These are phyloP conservation scores for Gnathonemus longibarbis DNA, from an alignment of 2,113 vertebrate species.

Conservation along the genomic window DNA sequence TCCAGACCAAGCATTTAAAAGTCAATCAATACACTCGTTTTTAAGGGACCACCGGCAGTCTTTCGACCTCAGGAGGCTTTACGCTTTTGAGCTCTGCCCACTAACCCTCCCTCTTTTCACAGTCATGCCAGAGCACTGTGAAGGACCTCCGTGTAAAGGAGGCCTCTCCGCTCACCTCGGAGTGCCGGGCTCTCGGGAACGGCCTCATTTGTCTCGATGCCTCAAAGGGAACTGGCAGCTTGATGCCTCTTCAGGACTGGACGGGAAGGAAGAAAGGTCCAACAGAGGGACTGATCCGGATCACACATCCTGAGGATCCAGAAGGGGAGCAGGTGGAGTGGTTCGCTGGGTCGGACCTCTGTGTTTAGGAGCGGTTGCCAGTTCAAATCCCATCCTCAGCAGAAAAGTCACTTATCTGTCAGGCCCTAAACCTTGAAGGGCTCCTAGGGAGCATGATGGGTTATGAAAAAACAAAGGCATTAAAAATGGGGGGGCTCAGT, in stretches of 20 bases:
- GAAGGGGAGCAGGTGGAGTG: background rate
- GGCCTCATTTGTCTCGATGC: slow-evolving; percentile 43
- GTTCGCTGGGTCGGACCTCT: background rate
- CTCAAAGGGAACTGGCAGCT: slow-evolving; percentile 50
- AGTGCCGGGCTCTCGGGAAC: slow-evolving; percentile 45
- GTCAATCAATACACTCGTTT: background rate
- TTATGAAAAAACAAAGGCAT: background rate
- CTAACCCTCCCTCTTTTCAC: background rate
- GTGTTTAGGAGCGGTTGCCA: background rate
- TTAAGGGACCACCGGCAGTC: background rate
- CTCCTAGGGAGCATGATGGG: background rate
- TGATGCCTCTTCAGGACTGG: slow-evolving; percentile 43
- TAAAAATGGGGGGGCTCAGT: too few relatives aligned
- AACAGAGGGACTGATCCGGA: slow-evolving; percentile 22
- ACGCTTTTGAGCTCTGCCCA: background rate
- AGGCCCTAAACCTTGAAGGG: background rate
- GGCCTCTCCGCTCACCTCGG: slow-evolving; percentile 16
- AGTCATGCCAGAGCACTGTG: background rate
- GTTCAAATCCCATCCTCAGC: background rate
- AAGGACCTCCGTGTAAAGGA: background rate
- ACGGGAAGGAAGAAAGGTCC: slow-evolving; percentile 27
- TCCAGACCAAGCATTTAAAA: slow-evolving; percentile 10
- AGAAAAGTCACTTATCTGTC: background rate
- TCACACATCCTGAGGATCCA: slow-evolving; percentile 16
- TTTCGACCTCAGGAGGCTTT: background rate